phyloP scores from a whole-genome alignment of 2,888 invertebrate species.

The Habrosyne pyritoides region DNA sequence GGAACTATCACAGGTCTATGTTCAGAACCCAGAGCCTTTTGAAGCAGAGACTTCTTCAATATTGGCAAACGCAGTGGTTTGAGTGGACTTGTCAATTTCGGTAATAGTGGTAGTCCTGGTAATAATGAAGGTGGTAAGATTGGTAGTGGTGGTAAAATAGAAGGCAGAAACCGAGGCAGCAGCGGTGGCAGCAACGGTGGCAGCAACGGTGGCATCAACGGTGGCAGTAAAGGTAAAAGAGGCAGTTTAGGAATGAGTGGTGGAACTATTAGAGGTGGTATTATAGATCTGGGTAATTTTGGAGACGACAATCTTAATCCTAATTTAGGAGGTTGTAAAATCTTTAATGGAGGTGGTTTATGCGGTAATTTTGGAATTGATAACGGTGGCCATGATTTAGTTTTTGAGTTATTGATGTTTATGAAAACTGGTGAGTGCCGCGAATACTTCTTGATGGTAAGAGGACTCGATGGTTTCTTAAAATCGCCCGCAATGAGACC shows the following conservation, averaged over 20 bases:
- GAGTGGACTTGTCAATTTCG: constrained; percentile 24
- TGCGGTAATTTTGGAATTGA: constrained; percentile 32
- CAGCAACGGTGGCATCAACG: constrained; percentile 22
- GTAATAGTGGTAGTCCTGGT: constrained; percentile 23
- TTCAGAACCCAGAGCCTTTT: constrained; percentile 42
- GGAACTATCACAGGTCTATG: constrained; percentile 34
- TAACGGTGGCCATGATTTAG: constrained; percentile 25
- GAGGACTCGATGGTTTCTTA: constrained; percentile 43
- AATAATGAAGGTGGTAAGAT: constrained; percentile 19
- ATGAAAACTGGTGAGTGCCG: constrained; percentile 54
- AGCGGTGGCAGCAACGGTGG: constrained; percentile 32
- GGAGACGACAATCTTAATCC: neutral
- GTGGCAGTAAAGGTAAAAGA: constrained; percentile 16
- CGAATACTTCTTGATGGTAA: constrained; percentile 45
- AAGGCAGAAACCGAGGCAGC: constrained; percentile 22
- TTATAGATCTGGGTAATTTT: constrained; percentile 19
- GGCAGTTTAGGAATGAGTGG: neutral
- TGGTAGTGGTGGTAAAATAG: constrained; percentile 27
- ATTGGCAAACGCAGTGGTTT: constrained; percentile 45
- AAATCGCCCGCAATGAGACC: constrained; percentile 55
- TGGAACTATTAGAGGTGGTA: constrained; percentile 8
- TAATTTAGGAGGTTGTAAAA: constrained; percentile 9
- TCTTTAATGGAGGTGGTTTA: constrained; percentile 29
- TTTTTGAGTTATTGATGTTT: constrained; percentile 36
- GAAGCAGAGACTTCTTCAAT: constrained; percentile 37